Percentiles rank a stretch among this genome's conserved stretches.
Evolutionary conservation across 2,797 vertebrate genomes (phyloP).

Genomic region (Eurystomus glaucurus): DNA sequence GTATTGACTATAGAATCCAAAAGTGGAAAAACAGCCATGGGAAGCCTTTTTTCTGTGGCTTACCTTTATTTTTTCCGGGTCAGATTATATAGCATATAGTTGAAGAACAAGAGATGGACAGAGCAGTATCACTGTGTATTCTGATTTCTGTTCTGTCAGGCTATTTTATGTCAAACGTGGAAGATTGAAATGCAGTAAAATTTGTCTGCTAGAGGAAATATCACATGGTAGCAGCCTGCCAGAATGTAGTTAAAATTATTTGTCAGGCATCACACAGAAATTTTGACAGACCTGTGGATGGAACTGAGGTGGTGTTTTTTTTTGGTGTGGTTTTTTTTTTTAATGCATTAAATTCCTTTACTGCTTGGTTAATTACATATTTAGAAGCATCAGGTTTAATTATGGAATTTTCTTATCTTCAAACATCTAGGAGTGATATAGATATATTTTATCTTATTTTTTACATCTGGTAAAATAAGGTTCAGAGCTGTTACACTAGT

Average conservation of each 20-base stretch:
- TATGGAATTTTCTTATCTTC: background rate
- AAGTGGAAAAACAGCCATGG: background rate
- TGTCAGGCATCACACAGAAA: background rate
- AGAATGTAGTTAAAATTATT: background rate
- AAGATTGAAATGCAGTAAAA: background rate
- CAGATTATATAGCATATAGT: background rate
- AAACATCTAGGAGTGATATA: background rate
- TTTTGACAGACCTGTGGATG: background rate
- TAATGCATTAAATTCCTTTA: background rate
- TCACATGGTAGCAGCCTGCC: background rate
- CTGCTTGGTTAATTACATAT: background rate
- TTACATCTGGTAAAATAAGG: background rate
- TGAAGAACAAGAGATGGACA: background rate
- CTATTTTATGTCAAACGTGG: background rate
- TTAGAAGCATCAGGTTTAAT: background rate
- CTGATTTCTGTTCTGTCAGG: background rate
- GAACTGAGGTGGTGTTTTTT: background rate
- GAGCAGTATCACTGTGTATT: background rate
- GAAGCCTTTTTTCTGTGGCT: background rate
- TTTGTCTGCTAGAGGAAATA: background rate
- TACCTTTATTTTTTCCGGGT: background rate
- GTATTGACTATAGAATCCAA: background rate
- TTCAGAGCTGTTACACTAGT: background rate
- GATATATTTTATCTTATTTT: background rate
- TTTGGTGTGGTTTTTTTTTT: background rate